A percentile compares a stretch with the other conserved stretches of the same genome.
Conservation (phyloP, 2,888 invertebrate genomes). For the Drosophila siamana region DNA sequence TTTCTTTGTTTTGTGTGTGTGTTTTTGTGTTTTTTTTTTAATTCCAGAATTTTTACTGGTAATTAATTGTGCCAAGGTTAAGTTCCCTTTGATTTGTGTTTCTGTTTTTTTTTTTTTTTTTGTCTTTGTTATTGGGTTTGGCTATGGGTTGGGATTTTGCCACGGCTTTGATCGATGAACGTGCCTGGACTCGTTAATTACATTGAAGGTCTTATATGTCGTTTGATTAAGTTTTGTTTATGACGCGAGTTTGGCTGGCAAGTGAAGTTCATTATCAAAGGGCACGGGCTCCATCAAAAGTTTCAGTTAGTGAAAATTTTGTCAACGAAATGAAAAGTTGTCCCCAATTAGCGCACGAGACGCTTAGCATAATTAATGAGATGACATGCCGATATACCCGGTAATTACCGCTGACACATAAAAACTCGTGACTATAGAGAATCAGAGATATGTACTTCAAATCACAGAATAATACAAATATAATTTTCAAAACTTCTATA, state of each 20-base stretch:
- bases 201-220: conserved; percentile 13
- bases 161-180: conserved; percentile 33
- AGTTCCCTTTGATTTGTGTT: conserved; percentile 16
- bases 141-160: conserved; percentile 8
- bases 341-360: conserved; percentile 19
- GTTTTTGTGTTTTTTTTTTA: no score
- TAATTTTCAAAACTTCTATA: conserved; percentile 7
- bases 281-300: neutral
- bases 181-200: conserved; percentile 29
- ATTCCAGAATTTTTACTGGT: conserved; percentile 23
- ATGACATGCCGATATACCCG: neutral
- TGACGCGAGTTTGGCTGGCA: conserved; percentile 19
- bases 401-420: neutral
- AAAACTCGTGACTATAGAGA: neutral
- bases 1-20: conserved; percentile 1
- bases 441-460: neutral
- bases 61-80: conserved; percentile 53
- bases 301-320: conserved; percentile 12
- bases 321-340: conserved; percentile 10
- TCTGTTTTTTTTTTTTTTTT: conserved; percentile 1
- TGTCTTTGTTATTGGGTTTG: conserved; percentile 1
- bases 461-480: conserved; percentile 7
- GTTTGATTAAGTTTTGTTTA: conserved; percentile 36
- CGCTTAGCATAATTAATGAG: conserved; percentile 12
- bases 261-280: conserved; percentile 45